phyloP scores from a whole-genome alignment of 1,140 invertebrate genomes.

The Saccostrea glomerata region DNA sequence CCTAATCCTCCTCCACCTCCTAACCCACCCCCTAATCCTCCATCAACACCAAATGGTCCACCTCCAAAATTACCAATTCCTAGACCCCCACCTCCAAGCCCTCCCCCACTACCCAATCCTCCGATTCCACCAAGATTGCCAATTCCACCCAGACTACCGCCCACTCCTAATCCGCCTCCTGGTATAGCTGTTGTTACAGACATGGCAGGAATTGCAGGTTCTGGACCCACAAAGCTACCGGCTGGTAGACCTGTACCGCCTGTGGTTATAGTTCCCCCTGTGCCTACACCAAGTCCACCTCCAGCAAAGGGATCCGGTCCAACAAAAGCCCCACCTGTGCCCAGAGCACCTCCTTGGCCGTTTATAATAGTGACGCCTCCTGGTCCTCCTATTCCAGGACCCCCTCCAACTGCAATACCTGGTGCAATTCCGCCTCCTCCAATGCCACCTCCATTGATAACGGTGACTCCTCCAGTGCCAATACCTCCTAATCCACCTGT shows the following conservation, averaged over 20 bases:
- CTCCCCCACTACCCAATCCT: neutral
- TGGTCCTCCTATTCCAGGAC: no score
- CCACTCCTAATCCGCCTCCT: neutral
- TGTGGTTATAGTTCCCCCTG: neutral
- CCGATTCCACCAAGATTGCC: neutral
- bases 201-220: neutral
- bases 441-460: no score
- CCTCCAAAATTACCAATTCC: neutral
- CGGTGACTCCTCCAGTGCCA: neutral
- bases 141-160: neutral
- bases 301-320: neutral
- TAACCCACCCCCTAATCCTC: no score
- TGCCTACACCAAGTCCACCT: neutral
- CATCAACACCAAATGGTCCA: neutral
- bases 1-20: neutral
- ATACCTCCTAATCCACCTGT: neutral
- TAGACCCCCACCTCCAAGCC: neutral
- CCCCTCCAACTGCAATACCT: no score
- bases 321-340: neutral
- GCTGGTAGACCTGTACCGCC: neutral
- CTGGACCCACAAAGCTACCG: conserved; percentile 16
- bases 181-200: neutral
- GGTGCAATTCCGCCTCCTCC: no score
- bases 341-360: no score
- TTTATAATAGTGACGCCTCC: no score